These are phyloP conservation scores for Tiaroga cobitis DNA, from an alignment of 2,797 vertebrate species.

Conservation along the genomic window DNA sequence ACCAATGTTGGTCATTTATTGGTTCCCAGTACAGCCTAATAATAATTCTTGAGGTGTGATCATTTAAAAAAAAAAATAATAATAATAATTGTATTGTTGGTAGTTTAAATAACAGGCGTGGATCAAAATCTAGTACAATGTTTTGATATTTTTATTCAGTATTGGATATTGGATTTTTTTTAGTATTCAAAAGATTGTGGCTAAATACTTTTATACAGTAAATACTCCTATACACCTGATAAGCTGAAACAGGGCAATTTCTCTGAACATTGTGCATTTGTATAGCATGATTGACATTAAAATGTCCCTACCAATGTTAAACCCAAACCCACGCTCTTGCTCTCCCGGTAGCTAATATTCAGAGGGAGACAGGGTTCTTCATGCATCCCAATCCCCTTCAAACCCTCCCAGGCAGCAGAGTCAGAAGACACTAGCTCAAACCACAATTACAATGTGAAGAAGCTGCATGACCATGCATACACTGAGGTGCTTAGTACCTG, in stretches of 20 bases:
- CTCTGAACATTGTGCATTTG: neutral
- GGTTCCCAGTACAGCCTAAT: neutral
- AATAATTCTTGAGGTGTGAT: neutral
- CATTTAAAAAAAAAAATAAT: no score
- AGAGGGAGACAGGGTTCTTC: conserved; percentile 3
- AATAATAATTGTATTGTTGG: no score
- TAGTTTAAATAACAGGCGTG: no score
- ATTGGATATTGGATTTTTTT: no score
- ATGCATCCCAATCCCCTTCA: neutral
- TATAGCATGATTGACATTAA: neutral
- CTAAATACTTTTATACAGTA: neutral
- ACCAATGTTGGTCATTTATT: neutral
- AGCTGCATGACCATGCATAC: conserved; percentile 52
- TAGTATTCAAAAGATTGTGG: neutral
- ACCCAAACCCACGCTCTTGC: neutral
- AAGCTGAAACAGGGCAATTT: neutral
- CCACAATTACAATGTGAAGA: conserved; percentile 45
- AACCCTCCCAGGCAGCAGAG: neutral
- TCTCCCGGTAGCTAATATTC: conserved; percentile 18
- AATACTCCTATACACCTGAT: neutral
- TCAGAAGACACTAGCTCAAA: conserved; percentile 41
- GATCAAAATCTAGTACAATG: neutral
- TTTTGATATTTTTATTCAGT: neutral
- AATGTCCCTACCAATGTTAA: neutral
- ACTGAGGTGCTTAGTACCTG: conserved; percentile 39